Evolutionary conservation across 1,140 invertebrate genomes (phyloP), one percentile per base, ranked within the genome.

Genomic region (Scaptomyza pallida): DNA sequence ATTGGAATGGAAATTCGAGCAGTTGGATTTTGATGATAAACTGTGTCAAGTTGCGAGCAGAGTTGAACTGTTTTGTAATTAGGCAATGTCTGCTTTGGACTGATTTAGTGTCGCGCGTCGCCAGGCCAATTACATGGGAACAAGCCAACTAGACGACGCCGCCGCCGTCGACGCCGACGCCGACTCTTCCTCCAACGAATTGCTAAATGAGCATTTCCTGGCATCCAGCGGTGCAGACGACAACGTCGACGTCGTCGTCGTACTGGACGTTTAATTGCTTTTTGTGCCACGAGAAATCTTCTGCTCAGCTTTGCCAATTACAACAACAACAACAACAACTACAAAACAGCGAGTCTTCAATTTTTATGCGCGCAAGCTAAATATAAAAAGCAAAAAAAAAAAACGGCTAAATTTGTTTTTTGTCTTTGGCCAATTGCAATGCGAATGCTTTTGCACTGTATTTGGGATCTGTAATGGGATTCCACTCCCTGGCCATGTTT

Each of bases 181-280:
- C 17, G 37, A 37, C 54, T 33, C 19, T 23, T 41, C 54, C 71
- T 75, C 51, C 82, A 65, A 65, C 65, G 48, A 72, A 72, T 70
- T 72, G 71, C 78, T 90, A 90, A 90, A 90, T 90, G 85, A 90
- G 85, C 82, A 78, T 90, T 90, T 90, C 89, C 89, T 90, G 89
- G 85, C 89, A 75, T 88, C 89, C 85, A 90, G 82, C 81, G 75
- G 89, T 57, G 89, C 70, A 78, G 71, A 73, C 78, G 73, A 78
- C 78, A 72, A 70, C 69, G 60, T 65, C 60, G 68, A 37, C 65
- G 57, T 52, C 50, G 33, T 54, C 48, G 47, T 43, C 23, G 43
- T 47, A 55, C 50, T 52, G 65, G 60, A 61, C 69, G 60, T 89
- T 90, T 90, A 90, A 90, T 90, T 90, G 85, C 89, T 90, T 86